phyloP scores from a whole-genome alignment of 64 coral and sea anemone species.

The Stylophora pistillata region DNA sequence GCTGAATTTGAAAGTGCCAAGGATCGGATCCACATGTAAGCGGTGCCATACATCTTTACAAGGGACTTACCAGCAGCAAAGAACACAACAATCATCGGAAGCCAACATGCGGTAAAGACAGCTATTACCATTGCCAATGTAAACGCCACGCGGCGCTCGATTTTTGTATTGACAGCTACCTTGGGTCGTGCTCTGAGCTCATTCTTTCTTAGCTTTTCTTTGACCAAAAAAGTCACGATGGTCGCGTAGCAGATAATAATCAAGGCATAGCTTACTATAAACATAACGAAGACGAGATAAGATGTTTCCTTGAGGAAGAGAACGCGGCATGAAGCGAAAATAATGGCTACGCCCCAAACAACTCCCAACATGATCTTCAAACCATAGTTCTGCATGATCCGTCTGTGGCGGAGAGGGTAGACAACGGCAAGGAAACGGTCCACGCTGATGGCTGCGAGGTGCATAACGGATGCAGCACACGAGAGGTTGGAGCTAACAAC shows the following conservation, averaged over 20 bases:
- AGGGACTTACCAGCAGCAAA: constrained; percentile 8
- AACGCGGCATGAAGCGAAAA: constrained; percentile 18
- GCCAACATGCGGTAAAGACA: constrained; percentile 35
- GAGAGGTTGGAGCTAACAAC: constrained; percentile 30
- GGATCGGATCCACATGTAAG: constrained; percentile 56
- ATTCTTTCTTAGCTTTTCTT: constrained; percentile 11
- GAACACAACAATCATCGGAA: constrained; percentile 31
- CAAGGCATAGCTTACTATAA: constrained; percentile 11
- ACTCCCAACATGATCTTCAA: constrained; percentile 22
- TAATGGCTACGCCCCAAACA: constrained; percentile 8
- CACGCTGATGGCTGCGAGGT: constrained; percentile 45
- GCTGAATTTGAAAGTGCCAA: constrained; percentile 31
- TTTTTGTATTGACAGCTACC: background rate
- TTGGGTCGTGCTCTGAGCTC: constrained; percentile 1
- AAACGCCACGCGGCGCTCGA: constrained; percentile 7
- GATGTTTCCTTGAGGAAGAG: constrained; percentile 10
- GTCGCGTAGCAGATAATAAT: constrained; percentile 26
- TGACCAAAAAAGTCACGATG: constrained; percentile 4
- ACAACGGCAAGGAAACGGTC: constrained; percentile 15
- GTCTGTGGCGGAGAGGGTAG: constrained; percentile 5
- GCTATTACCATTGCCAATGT: constrained; percentile 44
- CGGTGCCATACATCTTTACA: constrained; percentile 1
- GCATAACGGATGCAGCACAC: constrained; percentile 16
- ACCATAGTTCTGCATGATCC: constrained; percentile 27
- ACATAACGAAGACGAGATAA: background rate